Evolutionary conservation across 2,113 vertebrate species (phyloP).

Genomic region (Sus scrofa): T2T-Sscrofa CM000824.6:219311501-219312000

Average conservation of each 20-base stretch:
- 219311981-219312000: background rate
- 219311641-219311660: background rate
- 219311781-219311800: background rate
- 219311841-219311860: background rate
- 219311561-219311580: background rate
- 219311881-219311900: background rate
- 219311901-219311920: background rate
- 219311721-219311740: background rate
- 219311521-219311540: background rate
- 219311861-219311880: background rate
- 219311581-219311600: background rate
- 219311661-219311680: background rate
- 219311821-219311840: background rate
- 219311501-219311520: background rate
- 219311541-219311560: background rate
- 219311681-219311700: background rate
- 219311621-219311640: background rate
- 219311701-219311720: background rate
- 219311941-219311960: constrained; percentile 46
- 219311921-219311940: background rate
- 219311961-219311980: background rate
- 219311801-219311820: background rate
- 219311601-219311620: background rate
- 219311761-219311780: background rate
- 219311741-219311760: background rate